Evolutionary conservation across 2,888 invertebrate species (phyloP).

Genomic region (Coenonympha glycerion): DNA sequence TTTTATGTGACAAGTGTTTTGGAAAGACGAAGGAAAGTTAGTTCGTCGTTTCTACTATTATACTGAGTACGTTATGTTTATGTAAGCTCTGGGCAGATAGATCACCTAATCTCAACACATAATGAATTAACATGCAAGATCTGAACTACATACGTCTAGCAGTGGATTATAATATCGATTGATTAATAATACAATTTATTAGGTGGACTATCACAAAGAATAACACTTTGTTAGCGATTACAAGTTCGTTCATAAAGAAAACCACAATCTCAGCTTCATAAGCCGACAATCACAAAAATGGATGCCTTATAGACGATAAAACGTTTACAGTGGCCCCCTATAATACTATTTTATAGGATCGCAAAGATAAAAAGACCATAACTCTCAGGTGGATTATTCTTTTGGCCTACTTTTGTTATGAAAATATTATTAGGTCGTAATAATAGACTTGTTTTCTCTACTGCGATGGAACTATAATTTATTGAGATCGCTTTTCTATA

Average conservation of each 20-base stretch:
- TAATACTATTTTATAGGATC: conserved; percentile 23
- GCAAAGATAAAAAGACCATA: conserved; percentile 25
- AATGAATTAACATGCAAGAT: too few species aligned
- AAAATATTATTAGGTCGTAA: conserved; percentile 11
- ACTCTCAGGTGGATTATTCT: conserved; percentile 23
- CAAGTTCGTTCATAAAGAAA: conserved; percentile 15
- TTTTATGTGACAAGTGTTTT: too few species aligned
- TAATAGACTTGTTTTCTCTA: conserved; percentile 7
- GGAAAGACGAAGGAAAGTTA: too few species aligned
- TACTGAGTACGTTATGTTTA: too few species aligned
- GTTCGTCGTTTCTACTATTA: too few species aligned
- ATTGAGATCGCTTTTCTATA: conserved; percentile 3
- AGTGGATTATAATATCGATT: too few species aligned
- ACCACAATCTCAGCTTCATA: conserved; percentile 22
- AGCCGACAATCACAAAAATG: conserved; percentile 26
- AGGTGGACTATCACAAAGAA: too few species aligned
- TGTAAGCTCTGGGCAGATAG: too few species aligned
- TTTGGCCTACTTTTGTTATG: conserved; percentile 5
- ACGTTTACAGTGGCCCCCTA: conserved; percentile 23
- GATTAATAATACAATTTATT: too few species aligned
- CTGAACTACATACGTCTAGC: too few species aligned
- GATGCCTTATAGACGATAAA: conserved; percentile 25
- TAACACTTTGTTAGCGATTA: too few species aligned
- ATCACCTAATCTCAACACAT: too few species aligned
- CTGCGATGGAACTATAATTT: neutral